phyloP scores from a whole-genome alignment of 92 coral and sea anemone genomes.

The Actinostola sp. region DNA sequence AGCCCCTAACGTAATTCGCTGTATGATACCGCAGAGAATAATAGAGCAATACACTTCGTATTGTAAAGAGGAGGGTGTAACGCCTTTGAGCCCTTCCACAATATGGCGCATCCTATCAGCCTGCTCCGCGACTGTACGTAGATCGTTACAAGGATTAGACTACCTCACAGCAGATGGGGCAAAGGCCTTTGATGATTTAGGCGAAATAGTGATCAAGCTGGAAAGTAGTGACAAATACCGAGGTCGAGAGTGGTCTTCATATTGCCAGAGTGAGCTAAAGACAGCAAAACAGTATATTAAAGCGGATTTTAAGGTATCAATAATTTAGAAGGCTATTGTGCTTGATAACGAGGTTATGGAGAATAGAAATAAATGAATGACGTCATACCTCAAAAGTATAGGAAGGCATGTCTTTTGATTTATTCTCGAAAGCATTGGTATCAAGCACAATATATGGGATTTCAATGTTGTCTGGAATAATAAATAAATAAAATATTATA shows the following conservation, averaged over 20 bases:
- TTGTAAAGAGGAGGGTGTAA: conserved; percentile 21
- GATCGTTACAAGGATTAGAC: conserved; percentile 43
- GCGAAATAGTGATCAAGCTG: conserved; percentile 13
- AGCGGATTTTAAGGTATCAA: conserved; percentile 15
- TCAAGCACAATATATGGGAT: too few species aligned
- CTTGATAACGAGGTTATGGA: too few species aligned
- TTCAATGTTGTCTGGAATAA: too few species aligned
- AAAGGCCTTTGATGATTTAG: conserved; percentile 38
- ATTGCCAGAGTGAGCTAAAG: conserved; percentile 7
- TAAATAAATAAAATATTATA: too few species aligned
- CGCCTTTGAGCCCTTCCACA: conserved; percentile 22
- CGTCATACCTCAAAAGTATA: too few species aligned
- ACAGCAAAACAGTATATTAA: conserved; percentile 26
- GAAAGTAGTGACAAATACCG: conserved; percentile 7
- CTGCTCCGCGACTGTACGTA: conserved; percentile 33
- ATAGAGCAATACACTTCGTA: conserved; percentile 31
- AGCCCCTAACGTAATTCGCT: conserved; percentile 43
- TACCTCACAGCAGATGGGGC: conserved; percentile 44
- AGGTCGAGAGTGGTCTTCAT: not conserved
- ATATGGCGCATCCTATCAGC: conserved; percentile 25
- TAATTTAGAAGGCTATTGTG: too few species aligned
- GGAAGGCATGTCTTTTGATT: too few species aligned
- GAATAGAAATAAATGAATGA: too few species aligned
- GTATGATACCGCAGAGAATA: conserved; percentile 38
- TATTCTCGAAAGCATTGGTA: too few species aligned